A percentile compares a stretch with the other conserved stretches of the same genome.
phyloP scores from a whole-genome alignment of 2,888 invertebrate genomes.

The Cephus pulcher region DNA sequence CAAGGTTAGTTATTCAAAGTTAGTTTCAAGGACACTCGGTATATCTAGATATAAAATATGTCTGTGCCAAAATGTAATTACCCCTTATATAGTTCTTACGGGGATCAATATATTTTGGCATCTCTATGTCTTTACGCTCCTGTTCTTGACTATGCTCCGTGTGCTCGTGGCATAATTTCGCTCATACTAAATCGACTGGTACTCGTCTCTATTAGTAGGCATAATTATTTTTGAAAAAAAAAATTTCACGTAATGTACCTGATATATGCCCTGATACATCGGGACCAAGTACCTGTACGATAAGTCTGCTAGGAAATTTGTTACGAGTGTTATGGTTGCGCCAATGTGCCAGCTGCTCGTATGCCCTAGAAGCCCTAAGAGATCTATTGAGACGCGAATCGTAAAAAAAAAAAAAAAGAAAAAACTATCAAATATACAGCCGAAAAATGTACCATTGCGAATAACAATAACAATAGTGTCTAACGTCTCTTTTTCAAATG shows the following conservation, averaged over 20 bases:
- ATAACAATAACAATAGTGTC: background rate
- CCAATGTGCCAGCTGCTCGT: conserved; percentile 64
- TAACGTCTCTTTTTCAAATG: background rate
- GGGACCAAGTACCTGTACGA: background rate
- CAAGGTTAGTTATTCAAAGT: too few relatives aligned
- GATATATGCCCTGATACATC: background rate
- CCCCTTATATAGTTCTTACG: background rate
- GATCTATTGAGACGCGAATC: conserved; percentile 21
- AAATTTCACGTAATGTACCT: background rate
- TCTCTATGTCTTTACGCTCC: conserved; percentile 30
- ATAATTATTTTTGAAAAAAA: background rate
- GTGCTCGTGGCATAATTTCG: conserved; percentile 50
- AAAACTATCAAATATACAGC: background rate
- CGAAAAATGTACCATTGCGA: background rate
- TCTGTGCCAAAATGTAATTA: background rate
- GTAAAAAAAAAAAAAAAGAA: background rate
- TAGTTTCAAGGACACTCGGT: background rate
- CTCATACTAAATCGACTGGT: background rate
- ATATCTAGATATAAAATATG: background rate
- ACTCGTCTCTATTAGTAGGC: background rate
- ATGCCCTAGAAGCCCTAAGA: conserved; percentile 57
- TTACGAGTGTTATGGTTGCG: conserved; percentile 35
- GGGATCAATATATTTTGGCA: conserved; percentile 26
- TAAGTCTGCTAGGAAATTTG: background rate
- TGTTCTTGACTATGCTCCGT: conserved; percentile 37